These are phyloP conservation scores for Apotomis betuletana DNA, from an alignment of 2,888 invertebrate genomes.

Conservation along the genomic window DNA sequence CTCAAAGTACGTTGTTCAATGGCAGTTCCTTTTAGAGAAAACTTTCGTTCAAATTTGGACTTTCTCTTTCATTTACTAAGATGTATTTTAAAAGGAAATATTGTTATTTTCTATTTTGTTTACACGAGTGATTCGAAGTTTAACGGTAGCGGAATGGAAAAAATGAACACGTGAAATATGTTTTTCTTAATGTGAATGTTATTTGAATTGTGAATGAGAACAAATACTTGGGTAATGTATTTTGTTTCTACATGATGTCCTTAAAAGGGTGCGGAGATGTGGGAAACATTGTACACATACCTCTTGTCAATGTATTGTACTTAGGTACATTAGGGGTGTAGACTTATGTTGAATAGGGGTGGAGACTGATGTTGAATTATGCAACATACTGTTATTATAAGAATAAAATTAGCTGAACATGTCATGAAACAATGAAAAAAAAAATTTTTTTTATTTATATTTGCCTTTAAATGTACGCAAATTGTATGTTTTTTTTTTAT, in stretches of 20 bases:
- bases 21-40: background rate
- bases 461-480: no score
- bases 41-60: background rate
- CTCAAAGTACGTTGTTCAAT: background rate
- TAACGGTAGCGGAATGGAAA: slow-evolving; percentile 26
- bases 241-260: background rate
- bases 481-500: no score
- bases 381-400: no score
- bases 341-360: no score
- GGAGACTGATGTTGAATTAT: no score
- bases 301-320: no score
- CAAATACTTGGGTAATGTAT: slow-evolving; percentile 4
- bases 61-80: background rate
- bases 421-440: no score
- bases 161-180: slow-evolving; percentile 25
- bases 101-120: slow-evolving; percentile 20
- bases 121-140: slow-evolving; percentile 12
- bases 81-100: background rate
- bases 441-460: no score
- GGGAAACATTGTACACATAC: background rate
- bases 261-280: background rate
- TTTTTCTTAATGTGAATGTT: slow-evolving; percentile 25
- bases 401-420: no score
- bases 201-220: slow-evolving; percentile 21
- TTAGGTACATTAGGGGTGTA: no score